Base-by-base conservation (phyloP, 2,113 vertebrate species). In the Nipponia nippon region DNA sequence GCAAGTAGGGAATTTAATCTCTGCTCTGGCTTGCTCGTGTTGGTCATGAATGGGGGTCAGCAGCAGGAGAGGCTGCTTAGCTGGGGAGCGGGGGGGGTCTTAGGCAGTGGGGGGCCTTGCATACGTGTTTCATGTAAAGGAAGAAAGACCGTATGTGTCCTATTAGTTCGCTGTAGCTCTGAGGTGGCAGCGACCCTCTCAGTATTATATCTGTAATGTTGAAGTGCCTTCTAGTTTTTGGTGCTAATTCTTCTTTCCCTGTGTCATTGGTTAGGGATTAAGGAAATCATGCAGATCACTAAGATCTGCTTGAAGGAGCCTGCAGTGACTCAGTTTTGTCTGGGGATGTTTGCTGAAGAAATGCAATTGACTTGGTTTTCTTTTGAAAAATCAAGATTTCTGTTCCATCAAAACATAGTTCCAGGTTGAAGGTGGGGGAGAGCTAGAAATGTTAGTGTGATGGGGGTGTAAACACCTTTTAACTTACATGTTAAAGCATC, bases 321-420 rank as follows among this genome's bases (percentile, higher is more conserved):
- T 89, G 47, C 66, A 79, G 70, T 94, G 89, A 89, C 77, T 94
- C 9, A 20, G n/a, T 91, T 87, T 44, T 79, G 52, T 94, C 69
- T 91, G 76, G 53, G 73, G 55, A 73, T 14, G 2, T 58, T 90
- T 90, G 40, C 75, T 70, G 42, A 49, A 90, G 95, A 85, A 95
- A 95, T 63, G 36, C 53, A n/a, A n/a, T 52, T 71, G 81, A 49
- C 69, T 72, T 79, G 83, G 86, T 72, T 94, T 82, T 66, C 94
- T 76, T 87, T 69, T n/a, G 47, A 93, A 91, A 91, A 89, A 83
- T 17, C 32, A 20, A 52, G 73, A 58, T 90, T 92, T 89, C 36
- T 91, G 50, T 87, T 83, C 50, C 91, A 87, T 87, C 61, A 67
- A 92, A 96, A 95, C 77, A 26, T 8, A 65, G 44, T 83, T 91